Conservation (phyloP, 2,113 vertebrate genomes). For the Origma solitaria region DNA sequence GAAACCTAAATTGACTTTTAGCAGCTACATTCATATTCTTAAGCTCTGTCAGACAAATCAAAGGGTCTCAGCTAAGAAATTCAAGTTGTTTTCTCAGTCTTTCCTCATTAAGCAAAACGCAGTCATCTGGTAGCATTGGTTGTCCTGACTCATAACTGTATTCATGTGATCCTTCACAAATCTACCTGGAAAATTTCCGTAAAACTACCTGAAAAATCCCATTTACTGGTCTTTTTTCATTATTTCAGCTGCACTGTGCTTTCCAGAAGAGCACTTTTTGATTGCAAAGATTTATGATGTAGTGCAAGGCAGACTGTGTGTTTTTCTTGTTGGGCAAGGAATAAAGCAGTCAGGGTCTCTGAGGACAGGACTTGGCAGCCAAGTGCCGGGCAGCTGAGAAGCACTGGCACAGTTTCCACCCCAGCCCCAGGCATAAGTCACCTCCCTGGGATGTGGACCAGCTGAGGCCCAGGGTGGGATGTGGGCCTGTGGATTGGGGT, state of each 20-base stretch:
- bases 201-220: background rate
- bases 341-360: background rate
- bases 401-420: background rate
- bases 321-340: background rate
- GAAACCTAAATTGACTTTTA: background rate
- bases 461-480: no score
- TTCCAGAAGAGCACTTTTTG: background rate
- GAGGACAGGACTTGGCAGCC: background rate
- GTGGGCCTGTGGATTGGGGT: rapidly evolving
- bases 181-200: background rate
- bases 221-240: background rate
- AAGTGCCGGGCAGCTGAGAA: background rate
- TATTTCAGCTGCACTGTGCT: background rate
- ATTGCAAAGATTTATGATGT: background rate
- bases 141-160: background rate
- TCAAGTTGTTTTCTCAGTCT: background rate
- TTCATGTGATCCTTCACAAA: background rate
- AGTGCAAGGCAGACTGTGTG: background rate
- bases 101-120: background rate
- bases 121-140: background rate
- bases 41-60: background rate
- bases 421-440: background rate
- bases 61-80: background rate
- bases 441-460: rapidly evolving
- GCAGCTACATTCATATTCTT: background rate